Evolutionary conservation across 53 echinoderm and acorn worm genomes (phyloP).

Genomic region (Zoroaster sp.): DNA sequence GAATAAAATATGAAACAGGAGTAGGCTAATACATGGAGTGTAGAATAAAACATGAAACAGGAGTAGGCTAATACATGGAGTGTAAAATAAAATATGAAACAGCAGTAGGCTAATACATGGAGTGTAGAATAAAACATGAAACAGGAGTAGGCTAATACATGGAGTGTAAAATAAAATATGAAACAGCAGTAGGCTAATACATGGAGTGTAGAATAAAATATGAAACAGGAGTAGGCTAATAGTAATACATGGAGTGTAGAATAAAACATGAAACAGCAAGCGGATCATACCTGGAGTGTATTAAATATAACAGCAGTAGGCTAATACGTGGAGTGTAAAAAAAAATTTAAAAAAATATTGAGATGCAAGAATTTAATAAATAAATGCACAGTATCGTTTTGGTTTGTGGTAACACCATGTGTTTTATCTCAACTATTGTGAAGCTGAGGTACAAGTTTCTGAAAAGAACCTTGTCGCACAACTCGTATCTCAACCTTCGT

Average conservation of each 20-base stretch:
- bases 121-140: background rate
- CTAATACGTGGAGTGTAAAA: background rate
- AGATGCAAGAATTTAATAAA: background rate
- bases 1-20: background rate
- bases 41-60: background rate
- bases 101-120: background rate
- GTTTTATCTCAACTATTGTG: no score
- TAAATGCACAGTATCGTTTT: no score
- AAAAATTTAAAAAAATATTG: no score
- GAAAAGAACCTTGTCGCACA: no score
- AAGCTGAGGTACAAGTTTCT: no score
- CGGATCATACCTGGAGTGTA: background rate
- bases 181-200: background rate
- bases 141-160: constrained; percentile 33
- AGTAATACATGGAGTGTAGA: background rate
- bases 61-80: background rate
- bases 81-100: background rate
- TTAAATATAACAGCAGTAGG: background rate
- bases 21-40: no score
- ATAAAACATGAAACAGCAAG: background rate
- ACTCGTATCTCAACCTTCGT: no score
- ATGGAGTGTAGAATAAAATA: background rate
- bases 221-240: background rate
- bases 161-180: background rate
- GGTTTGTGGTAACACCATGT: no score